Percentiles rank a stretch among this genome's conserved stretches.
phyloP scores from a whole-genome alignment of 2,888 invertebrate species.

The Koerneria pararmatus region DNA sequence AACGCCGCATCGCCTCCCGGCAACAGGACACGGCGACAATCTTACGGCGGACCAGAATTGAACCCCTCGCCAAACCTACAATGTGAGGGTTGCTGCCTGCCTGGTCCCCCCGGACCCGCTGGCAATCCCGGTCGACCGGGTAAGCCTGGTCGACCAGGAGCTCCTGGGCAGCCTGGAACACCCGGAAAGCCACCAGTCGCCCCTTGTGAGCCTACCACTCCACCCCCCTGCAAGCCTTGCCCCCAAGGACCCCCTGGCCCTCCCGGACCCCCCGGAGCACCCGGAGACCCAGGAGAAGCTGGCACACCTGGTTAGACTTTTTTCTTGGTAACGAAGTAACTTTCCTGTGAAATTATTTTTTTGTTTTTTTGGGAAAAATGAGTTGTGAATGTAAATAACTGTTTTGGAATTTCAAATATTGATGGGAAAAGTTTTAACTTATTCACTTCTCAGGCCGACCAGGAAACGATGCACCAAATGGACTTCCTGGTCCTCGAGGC shows the following conservation, averaged over 20 bases:
- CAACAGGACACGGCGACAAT: slow-evolving; percentile 59
- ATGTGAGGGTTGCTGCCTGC: slow-evolving; percentile 48
- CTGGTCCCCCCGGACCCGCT: slow-evolving; percentile 35
- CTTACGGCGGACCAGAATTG: slow-evolving; percentile 49
- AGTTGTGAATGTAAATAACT: background rate
- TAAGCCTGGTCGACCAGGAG: slow-evolving; percentile 35
- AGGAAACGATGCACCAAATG: slow-evolving; percentile 45
- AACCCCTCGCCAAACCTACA: slow-evolving; percentile 45
- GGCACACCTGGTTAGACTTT: slow-evolving; percentile 37
- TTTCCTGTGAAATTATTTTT: too few species aligned
- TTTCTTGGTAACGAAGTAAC: too few species aligned
- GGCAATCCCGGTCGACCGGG: slow-evolving; percentile 34
- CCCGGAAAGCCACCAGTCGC: slow-evolving; percentile 53
- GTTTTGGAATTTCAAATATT: background rate
- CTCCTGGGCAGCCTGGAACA: slow-evolving; percentile 34
- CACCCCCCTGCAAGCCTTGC: slow-evolving; percentile 55
- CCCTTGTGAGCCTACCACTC: slow-evolving; percentile 57
- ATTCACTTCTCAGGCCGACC: slow-evolving; percentile 34
- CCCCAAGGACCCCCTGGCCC: slow-evolving; percentile 48
- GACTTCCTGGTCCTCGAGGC: slow-evolving; percentile 45
- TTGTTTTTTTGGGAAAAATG: too few species aligned
- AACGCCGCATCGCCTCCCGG: slow-evolving; percentile 39
- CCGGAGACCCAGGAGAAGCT: slow-evolving; percentile 51
- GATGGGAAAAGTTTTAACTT: slow-evolving; percentile 24
- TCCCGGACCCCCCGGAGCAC: slow-evolving; percentile 52